Percentiles rank a stretch among this genome's conserved stretches.
These are phyloP conservation scores for Gulo gulo DNA, from an alignment of 2,113 vertebrate species.

Conservation along the genomic window DNA sequence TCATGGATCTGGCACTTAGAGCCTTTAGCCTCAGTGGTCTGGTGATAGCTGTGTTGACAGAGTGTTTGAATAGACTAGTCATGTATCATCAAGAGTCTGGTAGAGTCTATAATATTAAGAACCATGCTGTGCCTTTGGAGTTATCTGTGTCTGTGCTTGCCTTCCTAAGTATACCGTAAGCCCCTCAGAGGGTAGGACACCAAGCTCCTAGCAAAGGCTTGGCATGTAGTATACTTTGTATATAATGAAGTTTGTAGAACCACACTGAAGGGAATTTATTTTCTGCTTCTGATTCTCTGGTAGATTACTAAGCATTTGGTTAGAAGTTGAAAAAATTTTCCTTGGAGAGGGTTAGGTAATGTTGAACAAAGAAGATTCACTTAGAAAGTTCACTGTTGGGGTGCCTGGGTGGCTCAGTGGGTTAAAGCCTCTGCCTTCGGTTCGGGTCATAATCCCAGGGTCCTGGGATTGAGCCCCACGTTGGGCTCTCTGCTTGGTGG, in stretches of 20 bases:
- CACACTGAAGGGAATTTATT: constrained; percentile 1
- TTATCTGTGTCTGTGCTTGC: background rate
- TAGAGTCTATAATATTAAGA: background rate
- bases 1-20: background rate
- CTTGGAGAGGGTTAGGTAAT: background rate
- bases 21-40: background rate
- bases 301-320: background rate
- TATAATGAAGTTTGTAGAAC: constrained; percentile 10
- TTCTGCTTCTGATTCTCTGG: constrained; percentile 8
- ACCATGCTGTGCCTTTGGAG: background rate
- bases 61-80: background rate
- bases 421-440: no score
- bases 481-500: no score
- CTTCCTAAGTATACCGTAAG: background rate
- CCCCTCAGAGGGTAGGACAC: background rate
- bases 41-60: background rate
- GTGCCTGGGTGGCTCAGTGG: no score
- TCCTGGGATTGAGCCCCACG: no score
- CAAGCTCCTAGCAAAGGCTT: background rate
- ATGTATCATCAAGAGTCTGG: background rate
- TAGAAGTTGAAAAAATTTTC: constrained; percentile 49
- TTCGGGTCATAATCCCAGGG: no score
- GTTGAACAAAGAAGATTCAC: constrained; percentile 29
- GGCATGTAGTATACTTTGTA: background rate
- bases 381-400: constrained; percentile 17